phyloP scores from a whole-genome alignment of 2,888 invertebrate genomes.

The Nasonia oneida region DNA sequence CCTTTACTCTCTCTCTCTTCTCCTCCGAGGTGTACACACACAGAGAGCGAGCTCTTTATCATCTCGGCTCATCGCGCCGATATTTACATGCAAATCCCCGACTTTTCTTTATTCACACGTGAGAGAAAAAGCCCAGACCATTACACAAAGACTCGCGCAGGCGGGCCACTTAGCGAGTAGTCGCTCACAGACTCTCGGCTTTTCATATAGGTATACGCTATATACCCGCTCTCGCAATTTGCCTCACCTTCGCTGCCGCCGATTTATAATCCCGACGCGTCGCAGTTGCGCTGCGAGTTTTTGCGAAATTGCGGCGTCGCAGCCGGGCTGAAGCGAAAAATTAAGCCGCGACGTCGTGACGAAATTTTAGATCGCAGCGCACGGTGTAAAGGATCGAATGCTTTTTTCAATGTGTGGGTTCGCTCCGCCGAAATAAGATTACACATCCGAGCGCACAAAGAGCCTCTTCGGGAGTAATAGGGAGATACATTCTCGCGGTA shows the following conservation, averaged over 20 bases:
- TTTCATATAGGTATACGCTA: neutral
- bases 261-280: conserved; percentile 35
- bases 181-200: neutral
- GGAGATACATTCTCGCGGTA: neutral
- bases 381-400: neutral
- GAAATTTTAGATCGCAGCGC: neutral
- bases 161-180: conserved; percentile 3
- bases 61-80: conserved; percentile 5
- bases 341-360: neutral
- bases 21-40: neutral
- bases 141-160: conserved; percentile 1
- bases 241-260: conserved; percentile 26
- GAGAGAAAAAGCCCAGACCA: conserved; percentile 7
- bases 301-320: neutral
- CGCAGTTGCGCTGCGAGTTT: conserved; percentile 4
- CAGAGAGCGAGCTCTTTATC: neutral
- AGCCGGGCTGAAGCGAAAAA: neutral
- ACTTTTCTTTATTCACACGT: conserved; percentile 26
- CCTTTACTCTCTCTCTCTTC: conserved; percentile 14
- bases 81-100: conserved; percentile 51
- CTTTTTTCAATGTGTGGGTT: neutral
- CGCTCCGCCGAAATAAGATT: too few species aligned
- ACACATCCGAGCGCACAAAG: neutral
- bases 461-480: neutral
- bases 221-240: conserved; percentile 22